Base-by-base conservation (phyloP, 2,797 vertebrate species). In the Myotis vivesi region DNA sequence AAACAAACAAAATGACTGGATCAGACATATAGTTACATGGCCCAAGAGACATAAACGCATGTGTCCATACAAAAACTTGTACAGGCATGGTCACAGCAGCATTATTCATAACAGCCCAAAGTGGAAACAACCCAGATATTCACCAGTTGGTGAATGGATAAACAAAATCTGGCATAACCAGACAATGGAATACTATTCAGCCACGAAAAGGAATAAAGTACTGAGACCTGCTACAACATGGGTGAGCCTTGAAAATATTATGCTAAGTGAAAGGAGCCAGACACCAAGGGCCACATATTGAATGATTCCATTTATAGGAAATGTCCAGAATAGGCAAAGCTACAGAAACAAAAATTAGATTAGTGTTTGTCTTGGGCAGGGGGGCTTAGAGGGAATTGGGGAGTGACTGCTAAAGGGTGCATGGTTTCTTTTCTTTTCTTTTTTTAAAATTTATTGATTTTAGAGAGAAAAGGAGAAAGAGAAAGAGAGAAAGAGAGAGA, bases 41-140 rank as follows among this genome's bases (percentile, higher is more conserved):
- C 28, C 55, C 30, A 20, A 5, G 15, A 90, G 72, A 53, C 10
- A 59, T 0, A 25, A 86, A 33, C 0, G 22, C 4, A 0, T 33
- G 33, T 2, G 16, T 66, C 49, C 5, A 73, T 30, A 73, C 13
- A 51, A 49, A 69, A 57, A 22, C 23, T 30, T 9, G 13, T 12
- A 17, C n/a, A 20, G 0, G 9, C 13, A 15, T 4, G 23, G 20
- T 23, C 15, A 64, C 0, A 51, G 53, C 0, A 76, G 30, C 17
- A 36, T 38, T 57, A 36, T 33, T 92, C 46, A 13, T 20, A 75
- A 73, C 0, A 72, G 64, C 28, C 66, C 7, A 1, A 59, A 22
- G 25, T 28, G 28, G 44, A 53, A 91, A 84, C 8, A 20, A 94
- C 30, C 51, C 83, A 87, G 55, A 23, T 13, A 55, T 0, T 83